Evolutionary conservation across 2,113 vertebrate genomes (phyloP).

Genomic region (Brevimyrus niger): DNA sequence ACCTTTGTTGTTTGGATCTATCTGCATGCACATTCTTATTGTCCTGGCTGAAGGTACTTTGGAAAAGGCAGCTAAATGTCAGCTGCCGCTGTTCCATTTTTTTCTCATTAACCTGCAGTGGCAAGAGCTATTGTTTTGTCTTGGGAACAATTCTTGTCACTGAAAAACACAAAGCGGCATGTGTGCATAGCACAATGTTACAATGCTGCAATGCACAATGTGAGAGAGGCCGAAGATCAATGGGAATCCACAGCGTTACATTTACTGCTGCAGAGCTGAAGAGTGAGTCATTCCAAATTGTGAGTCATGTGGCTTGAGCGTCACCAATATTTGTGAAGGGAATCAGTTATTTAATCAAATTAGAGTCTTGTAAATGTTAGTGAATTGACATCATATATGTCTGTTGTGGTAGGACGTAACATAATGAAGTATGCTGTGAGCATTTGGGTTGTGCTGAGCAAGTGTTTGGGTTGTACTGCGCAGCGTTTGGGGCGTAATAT

Average conservation of each 20-base stretch:
- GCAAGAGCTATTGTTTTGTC: neutral
- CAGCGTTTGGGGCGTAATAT: neutral
- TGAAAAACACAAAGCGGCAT: neutral
- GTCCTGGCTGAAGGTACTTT: constrained; percentile 3
- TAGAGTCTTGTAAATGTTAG: neutral
- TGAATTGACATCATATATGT: neutral
- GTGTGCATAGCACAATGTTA: neutral
- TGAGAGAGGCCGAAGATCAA: neutral
- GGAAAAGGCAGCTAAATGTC: neutral
- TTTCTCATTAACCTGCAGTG: neutral
- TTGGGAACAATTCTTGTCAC: neutral
- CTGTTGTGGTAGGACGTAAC: neutral
- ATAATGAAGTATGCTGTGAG: neutral
- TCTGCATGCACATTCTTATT: neutral
- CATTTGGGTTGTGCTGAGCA: neutral
- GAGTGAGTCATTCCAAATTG: neutral
- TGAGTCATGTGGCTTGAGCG: neutral
- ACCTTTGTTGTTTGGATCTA: neutral
- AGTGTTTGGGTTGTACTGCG: too few relatives aligned
- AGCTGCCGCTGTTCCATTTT: neutral
- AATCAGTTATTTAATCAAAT: neutral
- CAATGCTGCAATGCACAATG: neutral
- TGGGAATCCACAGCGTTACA: neutral
- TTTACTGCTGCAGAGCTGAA: neutral
- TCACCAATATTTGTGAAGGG: neutral